These are phyloP conservation scores for Rhagoletis pomonella DNA, from an alignment of 1,140 invertebrate species.

Conservation along the genomic window DNA sequence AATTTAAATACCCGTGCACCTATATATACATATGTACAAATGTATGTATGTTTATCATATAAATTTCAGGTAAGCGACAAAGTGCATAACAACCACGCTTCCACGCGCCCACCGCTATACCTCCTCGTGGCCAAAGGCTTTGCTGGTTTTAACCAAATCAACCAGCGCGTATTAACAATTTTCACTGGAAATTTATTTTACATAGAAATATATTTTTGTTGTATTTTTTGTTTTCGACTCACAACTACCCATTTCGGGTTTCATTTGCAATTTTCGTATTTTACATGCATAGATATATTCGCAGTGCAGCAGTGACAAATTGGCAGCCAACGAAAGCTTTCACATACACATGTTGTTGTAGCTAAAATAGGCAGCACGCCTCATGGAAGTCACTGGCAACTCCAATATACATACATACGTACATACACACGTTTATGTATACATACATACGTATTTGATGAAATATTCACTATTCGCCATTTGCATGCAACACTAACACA, in stretches of 20 bases:
- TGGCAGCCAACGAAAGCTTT: neutral
- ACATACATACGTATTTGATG: neutral
- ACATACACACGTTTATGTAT: neutral
- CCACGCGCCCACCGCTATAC: too few species aligned
- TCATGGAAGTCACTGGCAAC: too few species aligned
- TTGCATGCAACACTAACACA: neutral
- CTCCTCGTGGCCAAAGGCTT: too few species aligned
- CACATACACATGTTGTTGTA: neutral
- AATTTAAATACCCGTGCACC: too few species aligned
- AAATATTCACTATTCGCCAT: slow-evolving; percentile 25
- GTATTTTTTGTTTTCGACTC: neutral
- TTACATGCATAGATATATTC: neutral
- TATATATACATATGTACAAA: too few species aligned
- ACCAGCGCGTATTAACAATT: neutral
- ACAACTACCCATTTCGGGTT: neutral
- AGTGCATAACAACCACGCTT: too few species aligned
- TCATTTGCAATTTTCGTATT: neutral
- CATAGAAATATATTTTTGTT: neutral
- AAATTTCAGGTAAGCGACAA: too few species aligned
- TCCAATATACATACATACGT: too few species aligned
- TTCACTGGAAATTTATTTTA: neutral
- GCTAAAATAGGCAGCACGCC: neutral
- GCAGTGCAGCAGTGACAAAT: neutral
- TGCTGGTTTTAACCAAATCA: neutral
- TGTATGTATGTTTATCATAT: too few species aligned